These are phyloP conservation scores for Syngnathus floridae DNA, from an alignment of 2,113 vertebrate genomes.

Conservation along the genomic window DNA sequence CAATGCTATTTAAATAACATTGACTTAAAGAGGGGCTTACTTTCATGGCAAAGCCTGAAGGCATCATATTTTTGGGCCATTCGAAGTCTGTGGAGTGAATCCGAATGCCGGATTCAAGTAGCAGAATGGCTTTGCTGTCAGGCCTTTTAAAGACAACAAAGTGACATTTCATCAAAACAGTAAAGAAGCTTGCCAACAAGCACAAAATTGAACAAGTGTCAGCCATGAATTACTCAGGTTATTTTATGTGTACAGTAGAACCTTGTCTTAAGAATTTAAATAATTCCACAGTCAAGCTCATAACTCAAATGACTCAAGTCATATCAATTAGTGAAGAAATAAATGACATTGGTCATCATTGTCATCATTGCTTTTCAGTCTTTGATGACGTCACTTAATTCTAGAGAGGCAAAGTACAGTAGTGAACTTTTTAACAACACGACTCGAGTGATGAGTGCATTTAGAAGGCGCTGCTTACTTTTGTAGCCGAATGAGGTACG, in stretches of 20 bases:
- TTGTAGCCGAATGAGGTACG: conserved; percentile 92
- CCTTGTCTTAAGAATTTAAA: too few species aligned
- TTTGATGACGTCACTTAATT: not conserved
- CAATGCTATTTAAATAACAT: not conserved
- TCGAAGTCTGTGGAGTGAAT: conserved; percentile 95
- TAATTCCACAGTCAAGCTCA: too few species aligned
- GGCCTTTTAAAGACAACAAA: conserved; percentile 68
- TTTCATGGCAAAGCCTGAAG: conserved; percentile 97
- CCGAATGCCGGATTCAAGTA: conserved; percentile 90
- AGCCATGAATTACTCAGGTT: too few species aligned
- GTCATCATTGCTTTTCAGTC: not conserved
- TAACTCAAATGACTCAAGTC: too few species aligned
- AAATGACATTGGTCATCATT: not conserved
- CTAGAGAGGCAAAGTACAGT: not conserved
- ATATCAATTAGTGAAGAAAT: not conserved
- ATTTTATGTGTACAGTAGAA: too few species aligned
- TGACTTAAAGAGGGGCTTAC: conserved; percentile 56
- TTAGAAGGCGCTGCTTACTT: conserved; percentile 70
- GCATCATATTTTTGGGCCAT: conserved; percentile 98
- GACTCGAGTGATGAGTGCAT: not conserved
- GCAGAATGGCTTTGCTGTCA: conserved; percentile 85
- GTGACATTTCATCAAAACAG: not conserved
- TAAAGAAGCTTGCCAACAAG: too few species aligned
- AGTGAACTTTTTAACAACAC: not conserved
- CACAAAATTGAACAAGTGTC: too few species aligned